Evolutionary conservation across 2,797 vertebrate species (phyloP).

Genomic region (Pterois miles): DNA sequence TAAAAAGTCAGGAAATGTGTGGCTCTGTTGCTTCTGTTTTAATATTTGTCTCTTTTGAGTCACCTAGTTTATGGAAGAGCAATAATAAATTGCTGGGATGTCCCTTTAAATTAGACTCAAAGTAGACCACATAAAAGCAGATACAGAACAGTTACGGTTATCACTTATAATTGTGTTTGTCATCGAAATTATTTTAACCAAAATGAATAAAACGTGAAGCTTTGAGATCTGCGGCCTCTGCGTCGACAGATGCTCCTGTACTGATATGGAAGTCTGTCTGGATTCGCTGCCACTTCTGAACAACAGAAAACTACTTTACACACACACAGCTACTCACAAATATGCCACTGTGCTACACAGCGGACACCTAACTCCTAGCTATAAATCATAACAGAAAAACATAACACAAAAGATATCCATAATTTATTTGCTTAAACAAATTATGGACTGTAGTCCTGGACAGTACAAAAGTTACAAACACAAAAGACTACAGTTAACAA

Average conservation of each 20-base stretch:
- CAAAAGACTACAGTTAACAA: slow-evolving; percentile 34
- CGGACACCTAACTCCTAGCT: slow-evolving; percentile 24
- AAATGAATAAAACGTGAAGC: background rate
- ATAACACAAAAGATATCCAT: slow-evolving; percentile 47
- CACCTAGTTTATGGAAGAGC: background rate
- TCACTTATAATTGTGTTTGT: background rate
- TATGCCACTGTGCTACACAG: slow-evolving; percentile 16
- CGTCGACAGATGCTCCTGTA: slow-evolving; percentile 8
- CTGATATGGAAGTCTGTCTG: slow-evolving; percentile 7
- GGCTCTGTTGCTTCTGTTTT: background rate
- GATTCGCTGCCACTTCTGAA: slow-evolving; percentile 20
- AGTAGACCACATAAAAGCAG: background rate
- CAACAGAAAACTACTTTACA: slow-evolving; percentile 21
- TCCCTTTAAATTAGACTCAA: slow-evolving; percentile 7
- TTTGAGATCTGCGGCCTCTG: background rate
- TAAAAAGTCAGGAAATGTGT: background rate
- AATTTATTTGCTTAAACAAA: slow-evolving; percentile 72
- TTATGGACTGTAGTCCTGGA: slow-evolving; percentile 60
- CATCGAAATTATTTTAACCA: background rate
- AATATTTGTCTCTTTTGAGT: background rate
- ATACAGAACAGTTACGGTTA: background rate
- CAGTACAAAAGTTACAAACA: slow-evolving; percentile 50
- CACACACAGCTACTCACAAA: slow-evolving; percentile 32
- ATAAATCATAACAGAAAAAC: slow-evolving; percentile 15
- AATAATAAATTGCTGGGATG: background rate